Evolutionary conservation across 2,888 invertebrate species (phyloP).

Genomic region (Agrochola lychnidis): DNA sequence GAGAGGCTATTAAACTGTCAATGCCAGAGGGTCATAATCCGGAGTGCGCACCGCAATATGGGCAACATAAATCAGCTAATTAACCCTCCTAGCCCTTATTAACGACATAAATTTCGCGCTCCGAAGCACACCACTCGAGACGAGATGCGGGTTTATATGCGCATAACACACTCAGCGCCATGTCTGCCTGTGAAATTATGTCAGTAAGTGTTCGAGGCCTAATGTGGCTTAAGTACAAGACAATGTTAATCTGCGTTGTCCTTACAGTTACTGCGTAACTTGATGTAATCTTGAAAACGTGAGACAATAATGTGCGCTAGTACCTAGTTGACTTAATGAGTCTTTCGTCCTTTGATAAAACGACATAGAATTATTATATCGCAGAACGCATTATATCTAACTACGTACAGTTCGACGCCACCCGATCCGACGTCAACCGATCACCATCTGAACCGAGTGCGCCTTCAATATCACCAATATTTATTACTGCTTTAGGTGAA

Average conservation of each 20-base stretch:
- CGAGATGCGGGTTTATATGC: conserved; percentile 84
- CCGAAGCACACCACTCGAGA: conserved; percentile 82
- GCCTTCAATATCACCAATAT: too few relatives aligned
- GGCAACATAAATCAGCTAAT: conserved; percentile 88
- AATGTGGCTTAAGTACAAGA: conserved; percentile 69
- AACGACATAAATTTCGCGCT: conserved; percentile 89
- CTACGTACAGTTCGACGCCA: too few relatives aligned
- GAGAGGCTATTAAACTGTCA: conserved; percentile 85
- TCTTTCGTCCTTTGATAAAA: conserved; percentile 38
- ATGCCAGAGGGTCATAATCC: conserved; percentile 82
- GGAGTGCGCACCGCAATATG: conserved; percentile 84
- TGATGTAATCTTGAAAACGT: conserved; percentile 56
- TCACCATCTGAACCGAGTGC: too few relatives aligned
- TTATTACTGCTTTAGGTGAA: too few relatives aligned
- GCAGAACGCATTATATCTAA: not conserved
- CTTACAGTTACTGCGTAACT: conserved; percentile 67
- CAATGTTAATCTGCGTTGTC: conserved; percentile 71
- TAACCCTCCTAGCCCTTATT: conserved; percentile 88
- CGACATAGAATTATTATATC: not conserved
- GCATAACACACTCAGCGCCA: conserved; percentile 77
- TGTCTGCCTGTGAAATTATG: conserved; percentile 66
- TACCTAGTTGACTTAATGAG: conserved; percentile 26
- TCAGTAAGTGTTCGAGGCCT: conserved; percentile 62
- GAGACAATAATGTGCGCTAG: conserved; percentile 44
- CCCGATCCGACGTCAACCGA: too few relatives aligned